Percentiles rank a stretch among this genome's conserved stretches.
phyloP scores from a whole-genome alignment of 2,797 vertebrate genomes.

The Phataginus tetradactyla region DNA sequence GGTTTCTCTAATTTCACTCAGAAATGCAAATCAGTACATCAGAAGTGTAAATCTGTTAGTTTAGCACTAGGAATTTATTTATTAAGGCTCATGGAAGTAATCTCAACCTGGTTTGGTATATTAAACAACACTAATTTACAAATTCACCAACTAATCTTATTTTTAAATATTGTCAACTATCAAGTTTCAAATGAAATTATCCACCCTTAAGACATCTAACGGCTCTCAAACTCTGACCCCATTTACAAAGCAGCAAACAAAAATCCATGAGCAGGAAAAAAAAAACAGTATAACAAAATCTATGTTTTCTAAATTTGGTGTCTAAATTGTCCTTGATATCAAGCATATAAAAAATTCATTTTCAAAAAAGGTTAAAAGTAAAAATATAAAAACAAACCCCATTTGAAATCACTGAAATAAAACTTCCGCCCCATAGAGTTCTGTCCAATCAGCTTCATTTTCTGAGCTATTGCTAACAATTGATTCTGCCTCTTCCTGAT shows the following conservation, averaged over 20 bases:
- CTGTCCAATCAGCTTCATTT: neutral
- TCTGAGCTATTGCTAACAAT: neutral
- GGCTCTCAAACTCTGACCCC: neutral
- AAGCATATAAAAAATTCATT: slow-evolving; percentile 7
- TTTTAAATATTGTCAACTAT: slow-evolving; percentile 22
- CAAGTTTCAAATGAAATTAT: slow-evolving; percentile 22
- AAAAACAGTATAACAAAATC: slow-evolving; percentile 12
- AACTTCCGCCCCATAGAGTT: neutral
- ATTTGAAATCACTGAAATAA: slow-evolving; percentile 28
- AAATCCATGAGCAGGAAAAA: neutral
- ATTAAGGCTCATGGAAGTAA: neutral
- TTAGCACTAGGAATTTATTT: neutral
- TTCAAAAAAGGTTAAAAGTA: slow-evolving; percentile 40
- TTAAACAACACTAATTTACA: slow-evolving; percentile 35
- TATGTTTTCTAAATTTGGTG: slow-evolving; percentile 18
- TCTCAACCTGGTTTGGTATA: neutral
- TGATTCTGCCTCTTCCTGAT: neutral
- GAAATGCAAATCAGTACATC: neutral
- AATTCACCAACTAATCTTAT: slow-evolving; percentile 21
- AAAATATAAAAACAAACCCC: neutral
- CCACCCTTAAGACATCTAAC: neutral
- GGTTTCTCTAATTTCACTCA: neutral
- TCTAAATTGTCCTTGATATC: neutral
- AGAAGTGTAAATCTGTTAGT: neutral
- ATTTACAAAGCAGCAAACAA: slow-evolving; percentile 45